Evolutionary conservation across 2,797 vertebrate species (phyloP).

Genomic region (Clarias pachynema): DNA sequence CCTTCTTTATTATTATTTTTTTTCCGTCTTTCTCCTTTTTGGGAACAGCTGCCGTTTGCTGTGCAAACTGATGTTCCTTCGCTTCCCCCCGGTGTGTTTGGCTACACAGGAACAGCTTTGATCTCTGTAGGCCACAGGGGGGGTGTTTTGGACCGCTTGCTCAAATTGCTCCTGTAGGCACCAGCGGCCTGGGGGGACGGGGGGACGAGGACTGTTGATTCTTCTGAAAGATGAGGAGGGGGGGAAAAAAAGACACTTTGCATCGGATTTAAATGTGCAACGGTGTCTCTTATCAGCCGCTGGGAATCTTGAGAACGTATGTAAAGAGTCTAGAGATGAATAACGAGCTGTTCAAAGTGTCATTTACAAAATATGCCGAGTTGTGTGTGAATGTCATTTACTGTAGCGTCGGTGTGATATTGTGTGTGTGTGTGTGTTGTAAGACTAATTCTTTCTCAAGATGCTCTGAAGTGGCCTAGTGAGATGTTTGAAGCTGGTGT

Average conservation of each 20-base stretch:
- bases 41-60: constrained; percentile 55
- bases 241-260: constrained; percentile 48
- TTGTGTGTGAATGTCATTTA: background rate
- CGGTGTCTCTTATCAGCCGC: constrained; percentile 55
- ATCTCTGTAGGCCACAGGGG: constrained; percentile 46
- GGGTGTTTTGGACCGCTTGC: constrained; percentile 35
- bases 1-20: constrained; percentile 24
- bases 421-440: background rate
- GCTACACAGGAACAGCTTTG: constrained; percentile 47
- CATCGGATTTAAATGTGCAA: constrained; percentile 47
- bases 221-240: constrained; percentile 40
- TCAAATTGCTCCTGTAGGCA: constrained; percentile 55
- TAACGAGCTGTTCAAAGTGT: constrained; percentile 31
- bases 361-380: background rate
- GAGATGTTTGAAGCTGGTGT: background rate
- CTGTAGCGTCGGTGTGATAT: background rate
- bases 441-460: background rate
- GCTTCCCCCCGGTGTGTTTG: constrained; percentile 37
- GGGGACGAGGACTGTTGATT: constrained; percentile 42
- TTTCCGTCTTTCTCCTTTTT: constrained; percentile 22
- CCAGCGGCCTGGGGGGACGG: constrained; percentile 26
- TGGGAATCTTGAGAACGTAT: constrained; percentile 56
- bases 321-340: constrained; percentile 38
- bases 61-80: constrained; percentile 53
- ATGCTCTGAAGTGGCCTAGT: background rate